Evolutionary conservation across 35 echinoderm and acorn worm species (phyloP), one percentile per base, ranked within the genome.

Genomic region (Amphiura filiformis): DNA sequence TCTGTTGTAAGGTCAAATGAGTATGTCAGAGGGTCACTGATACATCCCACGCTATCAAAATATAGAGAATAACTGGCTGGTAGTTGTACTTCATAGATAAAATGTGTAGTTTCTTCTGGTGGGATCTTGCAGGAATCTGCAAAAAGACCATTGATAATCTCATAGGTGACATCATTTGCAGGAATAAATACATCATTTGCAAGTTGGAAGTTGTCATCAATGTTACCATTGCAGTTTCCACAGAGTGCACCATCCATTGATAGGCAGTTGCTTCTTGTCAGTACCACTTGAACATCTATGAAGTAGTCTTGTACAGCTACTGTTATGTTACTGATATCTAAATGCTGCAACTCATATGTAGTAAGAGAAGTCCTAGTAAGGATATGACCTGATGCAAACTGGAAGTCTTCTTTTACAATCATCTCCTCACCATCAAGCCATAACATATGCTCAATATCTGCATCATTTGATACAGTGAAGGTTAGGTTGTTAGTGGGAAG

Each of bases 181-280:
- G 76, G 18, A 15, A 94, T 38, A 76, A 44, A 75, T 56, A 20
- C 40, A n/a, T 47, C 82, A 20, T 7, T 23, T 26, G 36, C 39
- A 31, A 78, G 81, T 39, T 39, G 76, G 36, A 94, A 86, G 35
- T 94, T 83, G 81, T 94, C 89, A 37, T 84, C 83, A 0, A 26
- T 76, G 77, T 90, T 76, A 15, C 39, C 42, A 39, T 94, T 87
- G 41, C 94, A 97, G 37, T 80, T 92, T 18, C 94, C 94, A 90
- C 87, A 82, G 52, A 97, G n/a, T 26, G 87, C 77, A 32, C 83
- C 61, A 37, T 80, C 36, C 23, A 57, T 47, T 36, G 87, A 47
- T 31, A 38, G 3, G 39, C 92, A 94, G 9, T 41, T 20, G 13
- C 61, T 41, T 86, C 39, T 77, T 34, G 34, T 34, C 20, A 80